These are phyloP conservation scores for Pangasianodon hypophthalmus DNA, from an alignment of 2,113 vertebrate genomes.

Conservation along the genomic window DNA sequence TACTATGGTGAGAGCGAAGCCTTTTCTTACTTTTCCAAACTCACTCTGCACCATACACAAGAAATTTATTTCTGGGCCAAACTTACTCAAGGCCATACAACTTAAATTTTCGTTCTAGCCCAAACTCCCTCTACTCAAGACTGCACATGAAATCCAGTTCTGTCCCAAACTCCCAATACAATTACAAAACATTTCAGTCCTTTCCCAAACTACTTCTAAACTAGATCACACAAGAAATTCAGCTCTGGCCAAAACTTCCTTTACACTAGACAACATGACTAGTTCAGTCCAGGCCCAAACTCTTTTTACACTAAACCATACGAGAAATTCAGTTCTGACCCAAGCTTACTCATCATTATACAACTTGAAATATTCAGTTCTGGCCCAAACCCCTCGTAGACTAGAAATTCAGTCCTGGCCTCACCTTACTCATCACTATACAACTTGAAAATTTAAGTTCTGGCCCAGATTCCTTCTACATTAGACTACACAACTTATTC, in stretches of 20 bases:
- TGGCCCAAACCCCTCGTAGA: no score
- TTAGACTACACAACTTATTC: background rate
- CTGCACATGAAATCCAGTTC: background rate
- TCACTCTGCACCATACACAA: background rate
- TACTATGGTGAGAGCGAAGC: slow-evolving; percentile 81
- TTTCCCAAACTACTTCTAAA: background rate
- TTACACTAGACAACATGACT: background rate
- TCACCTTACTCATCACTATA: background rate
- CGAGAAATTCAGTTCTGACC: no score
- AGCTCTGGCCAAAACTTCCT: background rate
- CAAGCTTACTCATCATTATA: no score
- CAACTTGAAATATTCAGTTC: no score
- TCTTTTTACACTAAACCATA: no score
- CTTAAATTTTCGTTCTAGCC: background rate
- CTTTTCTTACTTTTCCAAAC: background rate
- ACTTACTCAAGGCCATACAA: background rate
- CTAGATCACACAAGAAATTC: background rate
- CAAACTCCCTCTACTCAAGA: background rate
- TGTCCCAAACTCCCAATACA: background rate
- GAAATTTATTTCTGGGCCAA: background rate
- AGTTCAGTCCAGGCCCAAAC: background rate
- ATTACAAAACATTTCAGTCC: background rate
- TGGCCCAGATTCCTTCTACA: background rate
- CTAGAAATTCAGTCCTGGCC: background rate
- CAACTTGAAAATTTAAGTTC: background rate